Evolutionary conservation across 1,140 invertebrate genomes (phyloP).

Genomic region (Papilio glaucus): DNA sequence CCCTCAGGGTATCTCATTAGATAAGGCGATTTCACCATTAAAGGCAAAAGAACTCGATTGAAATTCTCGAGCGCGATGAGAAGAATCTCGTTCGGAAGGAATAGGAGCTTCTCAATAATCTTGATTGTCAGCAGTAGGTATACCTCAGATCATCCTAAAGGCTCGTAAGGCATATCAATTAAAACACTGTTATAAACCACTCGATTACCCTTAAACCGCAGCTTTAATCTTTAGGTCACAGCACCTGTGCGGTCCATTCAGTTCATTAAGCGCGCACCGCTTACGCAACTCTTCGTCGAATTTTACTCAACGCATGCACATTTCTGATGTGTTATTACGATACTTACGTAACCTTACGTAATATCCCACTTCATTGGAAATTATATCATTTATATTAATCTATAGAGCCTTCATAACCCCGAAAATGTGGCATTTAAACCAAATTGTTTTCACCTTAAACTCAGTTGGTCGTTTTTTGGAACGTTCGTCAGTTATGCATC

Average conservation of each 20-base stretch:
- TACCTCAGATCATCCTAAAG: no score
- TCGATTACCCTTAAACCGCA: background rate
- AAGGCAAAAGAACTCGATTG: no score
- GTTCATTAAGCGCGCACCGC: background rate
- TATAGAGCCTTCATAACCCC: background rate
- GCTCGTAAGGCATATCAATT: no score
- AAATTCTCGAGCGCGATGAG: no score
- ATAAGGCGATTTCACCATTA: no score
- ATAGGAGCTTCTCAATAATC: no score
- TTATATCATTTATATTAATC: conserved; percentile 13
- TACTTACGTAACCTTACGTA: conserved; percentile 5
- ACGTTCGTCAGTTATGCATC: no score
- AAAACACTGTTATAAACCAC: no score
- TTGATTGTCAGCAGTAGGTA: no score
- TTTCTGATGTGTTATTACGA: background rate
- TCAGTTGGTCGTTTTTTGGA: no score
- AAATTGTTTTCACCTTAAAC: conserved; percentile 1
- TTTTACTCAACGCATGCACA: background rate
- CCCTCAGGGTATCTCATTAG: no score
- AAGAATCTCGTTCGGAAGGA: no score
- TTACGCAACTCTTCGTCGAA: conserved; percentile 12
- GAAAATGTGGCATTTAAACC: conserved; percentile 2
- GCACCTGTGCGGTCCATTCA: background rate
- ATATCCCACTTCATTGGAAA: background rate
- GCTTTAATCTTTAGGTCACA: background rate